These are phyloP conservation scores for Myiagra hebetior DNA, from an alignment of 2,113 vertebrate genomes.

Conservation along the genomic window DNA sequence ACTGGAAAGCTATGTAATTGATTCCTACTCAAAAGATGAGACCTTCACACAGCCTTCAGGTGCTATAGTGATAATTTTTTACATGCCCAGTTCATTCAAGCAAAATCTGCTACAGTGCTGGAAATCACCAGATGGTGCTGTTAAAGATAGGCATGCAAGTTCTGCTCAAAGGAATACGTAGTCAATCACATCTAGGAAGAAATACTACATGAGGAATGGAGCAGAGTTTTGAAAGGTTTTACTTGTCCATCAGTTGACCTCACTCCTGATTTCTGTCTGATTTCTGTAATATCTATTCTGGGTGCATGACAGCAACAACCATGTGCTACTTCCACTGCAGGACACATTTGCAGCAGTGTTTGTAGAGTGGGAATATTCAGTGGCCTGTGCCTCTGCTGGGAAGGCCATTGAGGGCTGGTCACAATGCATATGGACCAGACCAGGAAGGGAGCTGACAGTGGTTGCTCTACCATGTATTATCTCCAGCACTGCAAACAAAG, in stretches of 20 bases:
- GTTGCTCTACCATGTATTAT: neutral
- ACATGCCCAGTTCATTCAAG: neutral
- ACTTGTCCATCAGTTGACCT: neutral
- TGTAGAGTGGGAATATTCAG: neutral
- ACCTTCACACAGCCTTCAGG: neutral
- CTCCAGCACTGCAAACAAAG: neutral
- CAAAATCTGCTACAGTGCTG: neutral
- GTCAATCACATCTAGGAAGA: neutral
- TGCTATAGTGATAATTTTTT: neutral
- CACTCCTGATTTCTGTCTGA: neutral
- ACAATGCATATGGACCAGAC: fast-evolving
- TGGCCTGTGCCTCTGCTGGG: neutral
- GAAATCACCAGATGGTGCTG: constrained; percentile 23
- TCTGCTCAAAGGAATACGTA: neutral
- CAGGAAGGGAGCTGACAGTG: neutral
- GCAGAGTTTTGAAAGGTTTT: neutral
- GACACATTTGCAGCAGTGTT: neutral
- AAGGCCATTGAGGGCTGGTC: neutral
- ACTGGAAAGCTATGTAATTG: neutral
- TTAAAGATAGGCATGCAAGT: constrained; percentile 12
- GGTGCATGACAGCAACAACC: neutral
- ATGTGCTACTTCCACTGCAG: neutral
- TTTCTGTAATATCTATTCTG: neutral
- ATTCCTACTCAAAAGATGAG: neutral
- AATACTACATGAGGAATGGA: neutral